Percentiles rank a stretch among this genome's conserved stretches.
Evolutionary conservation across 2,888 invertebrate species (phyloP).

Genomic region (Drosophila hamatofila): DNA sequence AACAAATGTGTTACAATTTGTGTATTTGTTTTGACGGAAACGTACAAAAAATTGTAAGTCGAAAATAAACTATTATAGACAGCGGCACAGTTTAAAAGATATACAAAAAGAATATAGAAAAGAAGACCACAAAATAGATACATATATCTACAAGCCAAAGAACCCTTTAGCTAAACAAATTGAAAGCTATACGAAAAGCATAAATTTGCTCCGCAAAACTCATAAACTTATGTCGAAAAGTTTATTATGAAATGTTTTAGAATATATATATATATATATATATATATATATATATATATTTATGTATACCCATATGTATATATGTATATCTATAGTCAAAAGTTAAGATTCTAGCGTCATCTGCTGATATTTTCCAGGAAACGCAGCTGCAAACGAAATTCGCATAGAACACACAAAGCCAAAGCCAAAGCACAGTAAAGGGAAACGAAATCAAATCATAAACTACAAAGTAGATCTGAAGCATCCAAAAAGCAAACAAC

Average conservation of each 20-base stretch:
- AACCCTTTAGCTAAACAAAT: conserved; percentile 20
- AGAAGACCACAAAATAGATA: not conserved
- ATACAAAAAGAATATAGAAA: conserved; percentile 1
- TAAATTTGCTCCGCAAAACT: conserved; percentile 61
- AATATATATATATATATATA: conserved; percentile 6
- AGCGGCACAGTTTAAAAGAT: conserved; percentile 14
- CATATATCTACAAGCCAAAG: conserved; percentile 12
- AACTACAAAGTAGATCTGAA: conserved; percentile 66
- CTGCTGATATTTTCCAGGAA: conserved; percentile 67
- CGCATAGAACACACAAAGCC: conserved; percentile 34
- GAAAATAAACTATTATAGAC: conserved; percentile 9
- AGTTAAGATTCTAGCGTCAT: conserved; percentile 40
- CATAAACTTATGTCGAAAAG: conserved; percentile 68
- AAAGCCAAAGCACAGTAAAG: conserved; percentile 18
- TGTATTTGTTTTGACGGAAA: conserved; percentile 53
- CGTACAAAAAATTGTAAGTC: conserved; percentile 21
- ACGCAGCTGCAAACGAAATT: conserved; percentile 68
- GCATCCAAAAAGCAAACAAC: conserved; percentile 55
- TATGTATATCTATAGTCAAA: not conserved
- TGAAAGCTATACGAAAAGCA: conserved; percentile 42
- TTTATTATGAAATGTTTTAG: conserved; percentile 51
- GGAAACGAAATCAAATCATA: conserved; percentile 54
- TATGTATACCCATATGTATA: not conserved
- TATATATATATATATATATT: not conserved
- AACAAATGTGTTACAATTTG: conserved; percentile 64